Percentiles rank a stretch among this genome's conserved stretches.
Evolutionary conservation across 2,113 vertebrate genomes (phyloP).

Genomic region (Phyllostomus hastatus): DNA sequence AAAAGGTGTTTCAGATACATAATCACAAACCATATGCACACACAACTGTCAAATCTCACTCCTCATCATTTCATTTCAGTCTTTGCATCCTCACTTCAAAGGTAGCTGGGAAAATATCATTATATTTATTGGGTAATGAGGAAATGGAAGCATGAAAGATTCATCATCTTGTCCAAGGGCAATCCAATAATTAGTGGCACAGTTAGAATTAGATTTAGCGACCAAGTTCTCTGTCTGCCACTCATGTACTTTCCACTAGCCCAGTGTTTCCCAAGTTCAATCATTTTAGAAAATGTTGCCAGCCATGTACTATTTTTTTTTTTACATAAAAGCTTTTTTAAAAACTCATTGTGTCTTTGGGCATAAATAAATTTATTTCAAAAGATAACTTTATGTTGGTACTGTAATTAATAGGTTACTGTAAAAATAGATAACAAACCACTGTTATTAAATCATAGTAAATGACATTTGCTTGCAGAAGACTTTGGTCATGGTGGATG

Average conservation of each 20-base stretch:
- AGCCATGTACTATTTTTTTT: background rate
- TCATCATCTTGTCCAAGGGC: background rate
- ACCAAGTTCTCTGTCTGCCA: background rate
- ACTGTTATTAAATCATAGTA: background rate
- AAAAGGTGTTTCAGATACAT: background rate
- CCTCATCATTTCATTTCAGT: conserved; percentile 33
- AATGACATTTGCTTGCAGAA: background rate
- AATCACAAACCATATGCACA: background rate
- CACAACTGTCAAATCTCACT: background rate
- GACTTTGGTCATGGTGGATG: background rate
- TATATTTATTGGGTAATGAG: background rate
- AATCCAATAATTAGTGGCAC: conserved; percentile 24
- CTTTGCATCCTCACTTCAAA: background rate
- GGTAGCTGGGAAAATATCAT: conserved; percentile 6
- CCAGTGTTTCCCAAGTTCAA: background rate
- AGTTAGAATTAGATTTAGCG: background rate
- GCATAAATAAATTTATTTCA: background rate
- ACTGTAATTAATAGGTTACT: background rate
- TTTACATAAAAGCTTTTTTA: conserved; percentile 9
- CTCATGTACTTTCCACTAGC: background rate
- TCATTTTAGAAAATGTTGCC: background rate
- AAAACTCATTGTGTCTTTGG: background rate
- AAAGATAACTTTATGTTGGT: background rate
- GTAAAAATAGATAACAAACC: background rate
- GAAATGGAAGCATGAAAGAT: background rate